Evolutionary conservation across 2,888 invertebrate species (phyloP), one percentile per base, ranked within the genome.

Genomic region (Polyommatus icarus): DNA sequence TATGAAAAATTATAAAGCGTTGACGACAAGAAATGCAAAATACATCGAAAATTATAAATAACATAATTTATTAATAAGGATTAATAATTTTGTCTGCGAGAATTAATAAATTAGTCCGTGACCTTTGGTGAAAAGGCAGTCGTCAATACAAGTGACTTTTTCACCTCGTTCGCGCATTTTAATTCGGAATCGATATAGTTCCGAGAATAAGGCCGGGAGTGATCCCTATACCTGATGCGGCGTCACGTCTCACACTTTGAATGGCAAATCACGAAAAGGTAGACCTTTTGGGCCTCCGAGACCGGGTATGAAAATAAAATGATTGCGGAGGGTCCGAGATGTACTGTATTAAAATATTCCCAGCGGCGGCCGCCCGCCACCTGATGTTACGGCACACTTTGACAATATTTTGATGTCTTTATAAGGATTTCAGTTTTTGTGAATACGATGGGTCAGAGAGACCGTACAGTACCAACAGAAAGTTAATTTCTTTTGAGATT

Each of bases 291-390:
- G 92, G 92, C 89, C 90, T 89, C 82, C 7, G 92, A 87, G 92
- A 90, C 89, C 87, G 84, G 82, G 90, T 90, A 93, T 93, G 92
- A 93, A 93, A 92, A 93, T 92, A 92, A 93, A 91, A 93, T 93
- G 92, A 93, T 93, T 92, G 93, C 90, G 86, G 84, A 90, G 90
- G 91, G 91, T 89, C 87, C 87, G 81, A 78, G 81, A 79, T 84
- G 85, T 84, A 86, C 86, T 87, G 90, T 91, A 92, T 93, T 93
- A 92, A 90, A 92, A 91, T 91, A 91, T 91, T 89, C 93, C 92
- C 92, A 82, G 84, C 87, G 91, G 91, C 84, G 84, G 82, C 82
- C 83, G 83, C 80, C 82, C 82, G 79, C 79, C 92, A 93, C 93
- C 92, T 93, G 93, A 91, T 92, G 92, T 91, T 91, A 87, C 67